phyloP scores from a whole-genome alignment of 2,888 invertebrate genomes.

The Temnothorax ravouxi region DNA sequence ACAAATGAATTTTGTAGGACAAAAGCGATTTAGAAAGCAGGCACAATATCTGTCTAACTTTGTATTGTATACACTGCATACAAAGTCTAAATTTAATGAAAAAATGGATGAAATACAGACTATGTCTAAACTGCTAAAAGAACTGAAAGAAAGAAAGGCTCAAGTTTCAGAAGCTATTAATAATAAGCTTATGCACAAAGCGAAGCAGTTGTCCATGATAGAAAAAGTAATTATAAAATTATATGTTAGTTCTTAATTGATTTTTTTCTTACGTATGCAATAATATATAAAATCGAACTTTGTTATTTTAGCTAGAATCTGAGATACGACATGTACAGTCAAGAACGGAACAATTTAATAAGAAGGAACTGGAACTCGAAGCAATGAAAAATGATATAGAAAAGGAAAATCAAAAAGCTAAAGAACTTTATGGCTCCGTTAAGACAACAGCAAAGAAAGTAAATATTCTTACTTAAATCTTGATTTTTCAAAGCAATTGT shows the following conservation, averaged over 20 bases:
- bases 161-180: constrained; percentile 61
- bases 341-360: constrained; percentile 57
- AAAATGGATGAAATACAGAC: constrained; percentile 61
- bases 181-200: constrained; percentile 62
- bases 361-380: constrained; percentile 42
- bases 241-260: neutral
- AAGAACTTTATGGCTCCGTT: constrained; percentile 56
- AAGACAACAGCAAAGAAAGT: constrained; percentile 69
- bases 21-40: constrained; percentile 75
- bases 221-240: constrained; percentile 68
- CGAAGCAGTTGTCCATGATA: constrained; percentile 65
- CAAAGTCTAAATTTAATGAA: constrained; percentile 64
- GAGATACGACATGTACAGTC: constrained; percentile 66
- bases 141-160: constrained; percentile 58
- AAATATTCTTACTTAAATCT: constrained; percentile 29
- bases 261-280: neutral
- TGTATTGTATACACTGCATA: constrained; percentile 72
- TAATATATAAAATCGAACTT: neutral
- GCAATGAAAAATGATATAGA: constrained; percentile 52
- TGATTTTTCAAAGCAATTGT: constrained; percentile 10
- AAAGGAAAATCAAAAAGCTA: constrained; percentile 58
- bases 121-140: constrained; percentile 58
- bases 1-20: constrained; percentile 73
- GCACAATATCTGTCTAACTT: constrained; percentile 78
- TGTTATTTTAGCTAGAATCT: constrained; percentile 55